Conservation (phyloP, 53 echinoderm and acorn worm species). For the Glandiceps talaboti region DNA sequence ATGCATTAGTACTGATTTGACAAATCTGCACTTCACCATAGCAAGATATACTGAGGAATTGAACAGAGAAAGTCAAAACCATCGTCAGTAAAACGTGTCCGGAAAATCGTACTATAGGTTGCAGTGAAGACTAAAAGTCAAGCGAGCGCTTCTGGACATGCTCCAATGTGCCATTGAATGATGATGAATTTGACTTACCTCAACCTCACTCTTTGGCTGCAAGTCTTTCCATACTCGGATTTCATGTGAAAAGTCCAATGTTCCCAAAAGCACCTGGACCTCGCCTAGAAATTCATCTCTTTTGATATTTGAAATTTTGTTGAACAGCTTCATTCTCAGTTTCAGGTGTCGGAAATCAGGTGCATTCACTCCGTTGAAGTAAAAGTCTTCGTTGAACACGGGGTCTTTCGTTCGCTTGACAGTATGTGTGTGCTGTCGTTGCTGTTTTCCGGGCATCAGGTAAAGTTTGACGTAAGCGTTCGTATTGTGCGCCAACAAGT, state of each 20-base stretch:
- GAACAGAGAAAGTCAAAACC: no score
- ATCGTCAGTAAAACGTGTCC: no score
- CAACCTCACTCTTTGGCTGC: background rate
- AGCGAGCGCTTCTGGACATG: background rate
- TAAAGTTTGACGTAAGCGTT: constrained; percentile 35
- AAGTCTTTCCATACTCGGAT: background rate
- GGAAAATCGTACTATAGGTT: no score
- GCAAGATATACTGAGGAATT: no score
- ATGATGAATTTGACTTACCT: no score
- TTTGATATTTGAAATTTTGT: background rate
- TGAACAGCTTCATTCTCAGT: constrained; percentile 34
- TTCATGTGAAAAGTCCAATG: background rate
- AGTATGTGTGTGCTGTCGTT: constrained; percentile 30
- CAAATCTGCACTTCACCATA: no score
- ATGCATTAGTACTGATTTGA: no score
- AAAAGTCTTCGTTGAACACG: constrained; percentile 44
- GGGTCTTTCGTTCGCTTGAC: constrained; percentile 53
- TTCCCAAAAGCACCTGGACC: background rate
- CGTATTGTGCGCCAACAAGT: constrained; percentile 14
- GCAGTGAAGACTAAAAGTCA: background rate
- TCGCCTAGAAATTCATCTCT: background rate
- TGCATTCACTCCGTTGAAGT: constrained; percentile 29
- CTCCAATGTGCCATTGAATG: no score
- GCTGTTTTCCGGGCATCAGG: constrained; percentile 14
- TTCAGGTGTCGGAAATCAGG: constrained; percentile 14